phyloP scores from a whole-genome alignment of 1,140 invertebrate genomes.

The Lucilia cuprina region DNA sequence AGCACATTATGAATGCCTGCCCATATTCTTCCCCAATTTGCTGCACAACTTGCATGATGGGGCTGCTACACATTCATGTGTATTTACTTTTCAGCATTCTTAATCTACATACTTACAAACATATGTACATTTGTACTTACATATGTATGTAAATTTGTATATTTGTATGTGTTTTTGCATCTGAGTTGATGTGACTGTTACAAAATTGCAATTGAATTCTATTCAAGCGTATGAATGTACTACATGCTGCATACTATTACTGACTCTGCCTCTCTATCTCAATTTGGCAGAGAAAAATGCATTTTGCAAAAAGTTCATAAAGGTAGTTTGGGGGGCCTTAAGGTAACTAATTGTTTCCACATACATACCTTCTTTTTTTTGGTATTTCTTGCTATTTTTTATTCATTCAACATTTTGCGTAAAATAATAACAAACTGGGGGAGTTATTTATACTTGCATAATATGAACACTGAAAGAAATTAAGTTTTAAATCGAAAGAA shows the following conservation, averaged over 20 bases:
- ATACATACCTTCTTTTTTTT: neutral
- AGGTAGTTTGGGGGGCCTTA: neutral
- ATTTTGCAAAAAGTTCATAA: constrained; percentile 2
- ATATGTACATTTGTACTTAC: neutral
- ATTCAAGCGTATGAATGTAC: neutral
- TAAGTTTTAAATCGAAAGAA: neutral
- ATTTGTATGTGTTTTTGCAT: neutral
- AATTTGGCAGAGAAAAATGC: neutral
- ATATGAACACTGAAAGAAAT: neutral
- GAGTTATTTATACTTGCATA: neutral
- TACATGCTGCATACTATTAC: neutral
- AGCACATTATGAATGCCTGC: neutral
- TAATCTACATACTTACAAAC: too few species aligned
- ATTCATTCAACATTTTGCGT: neutral
- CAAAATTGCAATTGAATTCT: constrained; percentile 4
- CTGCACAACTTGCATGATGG: too few species aligned
- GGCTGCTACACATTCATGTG: too few species aligned
- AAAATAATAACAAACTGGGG: neutral
- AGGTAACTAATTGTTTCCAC: constrained; percentile 21
- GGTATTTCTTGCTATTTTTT: neutral
- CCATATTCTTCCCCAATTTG: neutral
- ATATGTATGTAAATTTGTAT: neutral
- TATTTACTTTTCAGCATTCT: too few species aligned
- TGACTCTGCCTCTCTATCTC: neutral
- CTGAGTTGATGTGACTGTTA: neutral